Percentiles rank a stretch among this genome's conserved stretches.
Conservation (phyloP, 2,797 vertebrate genomes). For the Huso huso region DNA sequence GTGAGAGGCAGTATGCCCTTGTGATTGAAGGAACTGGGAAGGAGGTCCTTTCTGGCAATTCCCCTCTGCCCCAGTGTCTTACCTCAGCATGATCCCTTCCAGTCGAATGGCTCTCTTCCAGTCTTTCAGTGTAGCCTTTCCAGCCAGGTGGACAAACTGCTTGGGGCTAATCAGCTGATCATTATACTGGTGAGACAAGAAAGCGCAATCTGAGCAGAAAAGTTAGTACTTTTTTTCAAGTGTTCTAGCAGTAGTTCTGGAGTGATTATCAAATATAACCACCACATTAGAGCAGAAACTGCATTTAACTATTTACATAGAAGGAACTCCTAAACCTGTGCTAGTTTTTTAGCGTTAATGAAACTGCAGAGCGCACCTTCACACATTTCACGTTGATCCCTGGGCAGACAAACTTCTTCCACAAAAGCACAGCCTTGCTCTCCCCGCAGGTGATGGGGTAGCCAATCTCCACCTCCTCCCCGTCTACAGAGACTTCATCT, state of each 20-base stretch:
- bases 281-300: too few species aligned
- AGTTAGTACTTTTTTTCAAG: background rate
- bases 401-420: conserved; percentile 97
- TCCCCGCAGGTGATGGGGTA: conserved; percentile 96
- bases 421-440: conserved; percentile 85
- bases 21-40: background rate
- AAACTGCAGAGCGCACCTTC: conserved; percentile 61
- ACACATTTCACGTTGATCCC: conserved; percentile 98
- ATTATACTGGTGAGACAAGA: conserved; percentile 67
- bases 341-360: too few species aligned
- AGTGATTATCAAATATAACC: too few species aligned
- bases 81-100: conserved; percentile 92
- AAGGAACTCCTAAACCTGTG: too few species aligned
- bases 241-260: background rate
- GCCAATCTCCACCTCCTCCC: conserved; percentile 77
- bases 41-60: background rate
- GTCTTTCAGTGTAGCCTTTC: conserved; percentile 88
- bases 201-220: conserved; percentile 24
- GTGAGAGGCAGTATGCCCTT: too few species aligned
- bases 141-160: conserved; percentile 88
- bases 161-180: conserved; percentile 90
- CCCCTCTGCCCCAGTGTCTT: conserved; percentile 28
- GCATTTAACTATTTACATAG: too few species aligned
- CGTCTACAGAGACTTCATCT: conserved; percentile 59
- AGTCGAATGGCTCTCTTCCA: conserved; percentile 91